Base-by-base conservation (phyloP, 1,140 invertebrate species). In the Protaetia brevitarsis region DNA sequence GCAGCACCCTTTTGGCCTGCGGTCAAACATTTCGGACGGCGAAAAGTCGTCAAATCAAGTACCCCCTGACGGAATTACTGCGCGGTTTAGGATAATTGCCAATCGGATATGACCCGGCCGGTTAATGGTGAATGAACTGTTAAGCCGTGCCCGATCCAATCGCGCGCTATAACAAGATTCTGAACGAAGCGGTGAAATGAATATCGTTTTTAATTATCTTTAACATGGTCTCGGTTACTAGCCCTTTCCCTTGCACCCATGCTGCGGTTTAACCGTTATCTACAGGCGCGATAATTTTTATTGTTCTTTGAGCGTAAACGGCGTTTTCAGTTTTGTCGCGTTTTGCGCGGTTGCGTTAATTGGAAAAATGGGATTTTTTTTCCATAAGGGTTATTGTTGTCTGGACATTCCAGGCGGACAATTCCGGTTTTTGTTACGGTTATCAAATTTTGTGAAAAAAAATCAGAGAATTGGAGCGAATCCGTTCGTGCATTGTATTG, bases 141-240 rank as follows among this genome's bases (percentile, higher is more conserved):
- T 51, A 51, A 51, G 16, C 41, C 41, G 8, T 51, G 8, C 41
- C 41, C 2, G 41, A 51, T 51, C n/a, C 41, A 16, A 51, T 51
- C 41, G 41, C 16, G 16, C 10, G 26, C n/a, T 16, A 51, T 51
- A 51, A 51, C 41, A 51, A 51, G 41, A 51, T 51, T 16, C 41
- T 6, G 16, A 51, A 51, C 19, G 41, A 21, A 51, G 5, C 41
- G 41, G 11, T 23, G 41, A 23, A n/a, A 23, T 51, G 41, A 51
- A 51, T 19, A 51, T 19, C 41, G 41, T 51, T 51, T 51, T 51
- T 51, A 51, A 51, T 51, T 51, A 51, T 51, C 41, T 16, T 51
- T 51, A 51, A 51, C 16, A 51, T 23, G 16, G n/a, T 23, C 26
- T 21, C 4, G 41, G 16, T 6, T 7, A n/a, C n/a, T n/a, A n/a